phyloP scores from a whole-genome alignment of 2,113 vertebrate species.

The Crotophaga sulcirostris region DNA sequence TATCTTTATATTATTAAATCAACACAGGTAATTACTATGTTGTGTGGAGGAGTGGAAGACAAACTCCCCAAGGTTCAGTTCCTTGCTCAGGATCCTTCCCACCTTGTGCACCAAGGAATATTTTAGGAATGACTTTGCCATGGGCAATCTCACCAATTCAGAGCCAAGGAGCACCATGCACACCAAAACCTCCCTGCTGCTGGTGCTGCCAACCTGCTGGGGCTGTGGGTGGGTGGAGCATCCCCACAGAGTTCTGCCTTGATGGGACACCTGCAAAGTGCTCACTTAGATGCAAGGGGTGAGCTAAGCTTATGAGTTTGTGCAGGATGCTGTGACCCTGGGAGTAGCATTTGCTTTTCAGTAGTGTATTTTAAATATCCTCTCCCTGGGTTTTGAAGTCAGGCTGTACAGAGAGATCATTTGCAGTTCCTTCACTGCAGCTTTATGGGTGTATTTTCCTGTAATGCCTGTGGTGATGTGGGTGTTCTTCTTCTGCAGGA shows the following conservation, averaged over 20 bases:
- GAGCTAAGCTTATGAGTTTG: background rate
- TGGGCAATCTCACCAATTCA: background rate
- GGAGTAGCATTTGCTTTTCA: background rate
- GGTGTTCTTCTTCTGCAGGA: slow-evolving; percentile 77
- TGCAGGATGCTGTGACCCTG: background rate
- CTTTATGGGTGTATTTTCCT: background rate
- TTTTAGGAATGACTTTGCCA: background rate
- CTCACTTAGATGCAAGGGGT: background rate
- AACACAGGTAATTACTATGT: rapidly evolving
- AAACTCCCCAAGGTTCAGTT: background rate
- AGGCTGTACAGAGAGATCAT: rapidly evolving
- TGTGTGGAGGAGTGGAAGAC: background rate
- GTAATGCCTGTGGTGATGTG: background rate
- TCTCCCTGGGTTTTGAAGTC: background rate
- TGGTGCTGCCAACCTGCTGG: background rate
- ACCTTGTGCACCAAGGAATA: background rate
- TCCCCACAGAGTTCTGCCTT: background rate
- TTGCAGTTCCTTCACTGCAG: background rate
- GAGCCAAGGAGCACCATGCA: rapidly evolving
- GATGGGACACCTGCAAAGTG: background rate
- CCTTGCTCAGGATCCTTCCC: background rate
- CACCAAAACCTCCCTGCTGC: background rate
- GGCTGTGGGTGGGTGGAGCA: background rate
- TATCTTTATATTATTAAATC: background rate
- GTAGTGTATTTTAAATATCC: background rate